phyloP scores from a whole-genome alignment of 2,113 vertebrate genomes.

The Ciconia boyciana region DNA sequence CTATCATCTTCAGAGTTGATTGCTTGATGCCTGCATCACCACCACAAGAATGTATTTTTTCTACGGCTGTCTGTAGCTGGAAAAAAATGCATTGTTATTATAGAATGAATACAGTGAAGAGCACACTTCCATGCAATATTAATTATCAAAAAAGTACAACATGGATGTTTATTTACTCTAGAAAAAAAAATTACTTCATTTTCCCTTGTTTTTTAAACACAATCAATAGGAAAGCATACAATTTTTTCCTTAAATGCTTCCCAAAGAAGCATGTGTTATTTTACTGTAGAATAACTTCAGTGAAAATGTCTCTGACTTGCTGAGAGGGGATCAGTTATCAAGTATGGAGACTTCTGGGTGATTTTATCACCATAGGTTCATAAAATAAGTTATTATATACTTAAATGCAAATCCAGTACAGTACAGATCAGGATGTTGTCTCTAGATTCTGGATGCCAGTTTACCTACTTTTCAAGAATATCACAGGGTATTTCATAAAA shows the following conservation, averaged over 20 bases:
- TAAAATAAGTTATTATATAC: not conserved
- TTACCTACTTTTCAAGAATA: not conserved
- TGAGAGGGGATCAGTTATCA: not conserved
- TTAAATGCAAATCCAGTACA: not conserved
- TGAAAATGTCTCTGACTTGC: not conserved
- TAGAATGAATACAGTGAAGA: not conserved
- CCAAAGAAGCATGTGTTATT: not conserved
- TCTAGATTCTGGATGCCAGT: not conserved
- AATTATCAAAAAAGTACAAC: not conserved
- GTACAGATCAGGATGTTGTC: not conserved
- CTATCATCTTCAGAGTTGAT: conserved; percentile 15
- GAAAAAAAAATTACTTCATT: not conserved
- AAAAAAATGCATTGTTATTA: not conserved
- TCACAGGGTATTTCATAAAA: not conserved
- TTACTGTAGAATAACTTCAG: not conserved
- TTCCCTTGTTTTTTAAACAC: not conserved
- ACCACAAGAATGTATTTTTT: conserved; percentile 31
- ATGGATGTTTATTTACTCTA: not conserved
- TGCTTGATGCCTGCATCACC: conserved; percentile 42
- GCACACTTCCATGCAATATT: not conserved
- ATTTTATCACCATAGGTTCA: not conserved
- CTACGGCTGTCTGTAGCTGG: conserved; percentile 73
- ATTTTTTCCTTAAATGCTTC: not conserved
- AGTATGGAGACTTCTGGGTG: not conserved
- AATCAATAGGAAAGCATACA: not conserved